phyloP scores from a whole-genome alignment of 2,797 vertebrate genomes.

The Manis javanica region DNA sequence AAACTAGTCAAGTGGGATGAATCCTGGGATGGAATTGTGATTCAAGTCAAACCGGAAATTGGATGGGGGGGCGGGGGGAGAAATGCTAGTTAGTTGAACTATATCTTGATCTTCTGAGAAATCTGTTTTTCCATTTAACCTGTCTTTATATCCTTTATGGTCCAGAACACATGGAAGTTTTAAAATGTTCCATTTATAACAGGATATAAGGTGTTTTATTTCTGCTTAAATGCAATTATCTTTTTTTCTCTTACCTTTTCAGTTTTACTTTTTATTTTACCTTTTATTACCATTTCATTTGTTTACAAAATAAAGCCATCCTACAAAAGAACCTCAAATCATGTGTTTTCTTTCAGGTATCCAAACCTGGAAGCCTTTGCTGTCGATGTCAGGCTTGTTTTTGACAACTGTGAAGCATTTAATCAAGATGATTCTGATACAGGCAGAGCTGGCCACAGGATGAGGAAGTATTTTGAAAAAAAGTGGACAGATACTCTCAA shows the following conservation, averaged over 20 bases:
- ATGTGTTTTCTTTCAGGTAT: slow-evolving; percentile 91
- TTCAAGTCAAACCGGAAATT: not conserved
- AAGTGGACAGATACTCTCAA: slow-evolving; percentile 99
- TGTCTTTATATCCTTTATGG: not conserved
- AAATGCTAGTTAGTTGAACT: slow-evolving; percentile 15
- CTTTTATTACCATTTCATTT: slow-evolving; percentile 51
- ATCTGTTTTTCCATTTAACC: slow-evolving; percentile 7
- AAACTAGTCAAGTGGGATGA: not conserved
- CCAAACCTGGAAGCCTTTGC: slow-evolving; percentile 97
- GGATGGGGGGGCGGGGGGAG: not conserved
- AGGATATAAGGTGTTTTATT: not conserved
- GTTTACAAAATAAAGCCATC: slow-evolving; percentile 13
- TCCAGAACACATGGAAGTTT: not conserved
- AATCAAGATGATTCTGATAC: slow-evolving; percentile 99
- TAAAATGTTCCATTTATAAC: not conserved
- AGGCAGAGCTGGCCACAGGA: slow-evolving; percentile 98
- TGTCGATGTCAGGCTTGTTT: slow-evolving; percentile 98
- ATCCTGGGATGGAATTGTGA: not conserved
- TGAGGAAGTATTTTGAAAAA: slow-evolving; percentile 99
- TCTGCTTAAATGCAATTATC: not conserved
- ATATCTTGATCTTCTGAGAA: slow-evolving; percentile 35
- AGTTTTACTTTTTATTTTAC: slow-evolving; percentile 31
- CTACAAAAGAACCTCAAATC: slow-evolving; percentile 40
- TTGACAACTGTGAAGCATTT: slow-evolving; percentile 99
- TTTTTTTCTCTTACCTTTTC: not conserved